Conservation (phyloP, 1,140 invertebrate genomes). For the Drosophila rufa region DNA sequence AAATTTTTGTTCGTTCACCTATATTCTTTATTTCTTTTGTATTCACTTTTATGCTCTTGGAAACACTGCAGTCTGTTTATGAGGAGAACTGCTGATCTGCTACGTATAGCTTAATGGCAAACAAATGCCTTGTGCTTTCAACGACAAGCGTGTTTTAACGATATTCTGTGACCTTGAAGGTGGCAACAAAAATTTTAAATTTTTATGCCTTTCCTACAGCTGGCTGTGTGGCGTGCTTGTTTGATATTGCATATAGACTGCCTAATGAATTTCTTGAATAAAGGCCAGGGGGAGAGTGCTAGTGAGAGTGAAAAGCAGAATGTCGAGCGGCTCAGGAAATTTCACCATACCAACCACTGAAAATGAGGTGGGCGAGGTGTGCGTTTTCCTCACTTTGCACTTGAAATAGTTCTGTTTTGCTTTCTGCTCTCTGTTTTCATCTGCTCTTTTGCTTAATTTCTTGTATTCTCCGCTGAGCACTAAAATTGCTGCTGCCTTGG, state of each 20-base stretch:
- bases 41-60: slow-evolving; percentile 1
- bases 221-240: slow-evolving; percentile 18
- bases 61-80: slow-evolving; percentile 19
- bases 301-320: slow-evolving; percentile 7
- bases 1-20: slow-evolving; percentile 15
- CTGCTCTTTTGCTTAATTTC: slow-evolving; percentile 9
- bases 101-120: slow-evolving; percentile 65
- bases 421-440: slow-evolving; percentile 20
- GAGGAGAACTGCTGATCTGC: slow-evolving; percentile 21
- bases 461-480: slow-evolving; percentile 6
- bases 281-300: slow-evolving; percentile 35
- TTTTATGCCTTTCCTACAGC: slow-evolving; percentile 40
- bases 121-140: slow-evolving; percentile 58
- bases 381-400: slow-evolving; percentile 57
- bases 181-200: slow-evolving; percentile 45
- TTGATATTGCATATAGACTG: slow-evolving; percentile 37
- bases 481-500: slow-evolving; percentile 13
- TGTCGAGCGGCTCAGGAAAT: slow-evolving; percentile 59
- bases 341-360: slow-evolving; percentile 32
- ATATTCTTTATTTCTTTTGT: not conserved
- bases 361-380: slow-evolving; percentile 43
- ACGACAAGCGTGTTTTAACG: slow-evolving; percentile 63
- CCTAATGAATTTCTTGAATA: slow-evolving; percentile 39
- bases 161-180: slow-evolving; percentile 61
- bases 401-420: slow-evolving; percentile 62